These are phyloP conservation scores for Tiphia femorata DNA, from an alignment of 2,888 invertebrate genomes.

Conservation along the genomic window DNA sequence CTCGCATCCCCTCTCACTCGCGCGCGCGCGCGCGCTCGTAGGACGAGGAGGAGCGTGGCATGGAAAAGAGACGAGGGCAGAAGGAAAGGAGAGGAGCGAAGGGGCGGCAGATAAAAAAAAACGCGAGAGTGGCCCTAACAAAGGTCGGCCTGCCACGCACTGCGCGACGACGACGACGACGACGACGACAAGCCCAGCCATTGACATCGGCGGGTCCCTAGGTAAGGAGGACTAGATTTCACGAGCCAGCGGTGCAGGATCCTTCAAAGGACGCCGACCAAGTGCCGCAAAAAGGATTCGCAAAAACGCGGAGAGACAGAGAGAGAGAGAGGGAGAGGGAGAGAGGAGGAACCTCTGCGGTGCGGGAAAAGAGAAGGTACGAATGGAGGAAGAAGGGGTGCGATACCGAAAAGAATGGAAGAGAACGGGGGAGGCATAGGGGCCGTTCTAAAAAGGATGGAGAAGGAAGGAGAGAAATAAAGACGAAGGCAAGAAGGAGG, in stretches of 20 bases:
- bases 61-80: slow-evolving; percentile 9
- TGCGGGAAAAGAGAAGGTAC: slow-evolving; percentile 13
- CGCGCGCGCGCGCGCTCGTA: neutral
- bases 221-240: slow-evolving; percentile 67
- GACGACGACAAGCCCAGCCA: slow-evolving; percentile 50
- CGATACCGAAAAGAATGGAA: too few species aligned
- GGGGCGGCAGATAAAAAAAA: slow-evolving; percentile 25
- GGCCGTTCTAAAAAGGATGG: too few species aligned
- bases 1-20: slow-evolving; percentile 5
- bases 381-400: slow-evolving; percentile 10
- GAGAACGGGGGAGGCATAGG: too few species aligned
- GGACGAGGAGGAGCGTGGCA: neutral
- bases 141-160: slow-evolving; percentile 53
- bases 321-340: slow-evolving; percentile 17
- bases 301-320: slow-evolving; percentile 42
- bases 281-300: slow-evolving; percentile 55
- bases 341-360: slow-evolving; percentile 8
- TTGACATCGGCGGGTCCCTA: slow-evolving; percentile 61
- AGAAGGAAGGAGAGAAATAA: too few species aligned
- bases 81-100: slow-evolving; percentile 11
- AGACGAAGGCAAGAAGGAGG: too few species aligned
- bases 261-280: slow-evolving; percentile 66
- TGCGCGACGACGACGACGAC: slow-evolving; percentile 22
- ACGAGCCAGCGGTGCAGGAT: slow-evolving; percentile 66
- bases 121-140: slow-evolving; percentile 45